Conservation (phyloP, 2,797 vertebrate species). For the Mus minutoides region DNA sequence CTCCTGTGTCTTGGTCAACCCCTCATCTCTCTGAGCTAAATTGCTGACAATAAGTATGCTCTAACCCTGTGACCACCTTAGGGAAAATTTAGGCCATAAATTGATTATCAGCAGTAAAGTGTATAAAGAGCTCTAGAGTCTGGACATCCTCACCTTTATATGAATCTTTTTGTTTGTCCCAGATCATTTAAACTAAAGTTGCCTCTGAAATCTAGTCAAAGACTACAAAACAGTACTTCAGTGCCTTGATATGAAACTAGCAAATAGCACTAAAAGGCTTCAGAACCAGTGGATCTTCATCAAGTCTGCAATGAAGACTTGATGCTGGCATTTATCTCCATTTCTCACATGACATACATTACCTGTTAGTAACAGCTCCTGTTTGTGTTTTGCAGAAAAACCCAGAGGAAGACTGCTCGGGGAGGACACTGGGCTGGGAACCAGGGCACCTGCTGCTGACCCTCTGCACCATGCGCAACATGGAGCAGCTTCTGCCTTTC, state of each 20-base stretch:
- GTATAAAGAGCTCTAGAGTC: constrained; percentile 3
- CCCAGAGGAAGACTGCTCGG: constrained; percentile 95
- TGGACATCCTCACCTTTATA: constrained; percentile 42
- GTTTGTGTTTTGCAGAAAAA: constrained; percentile 91
- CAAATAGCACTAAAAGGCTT: background rate
- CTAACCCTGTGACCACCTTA: background rate
- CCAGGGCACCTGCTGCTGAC: constrained; percentile 96
- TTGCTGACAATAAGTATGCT: background rate
- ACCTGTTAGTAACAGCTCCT: constrained; percentile 10
- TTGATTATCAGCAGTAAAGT: background rate
- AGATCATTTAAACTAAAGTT: background rate
- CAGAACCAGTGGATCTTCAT: background rate
- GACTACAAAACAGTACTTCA: background rate
- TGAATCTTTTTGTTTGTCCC: background rate
- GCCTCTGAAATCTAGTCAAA: background rate
- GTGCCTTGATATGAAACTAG: background rate
- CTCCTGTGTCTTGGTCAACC: background rate
- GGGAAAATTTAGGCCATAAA: background rate
- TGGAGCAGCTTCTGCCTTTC: constrained; percentile 98
- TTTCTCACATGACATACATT: background rate
- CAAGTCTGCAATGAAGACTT: background rate
- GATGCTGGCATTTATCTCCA: background rate
- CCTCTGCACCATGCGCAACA: constrained; percentile 95
- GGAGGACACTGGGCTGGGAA: constrained; percentile 93
- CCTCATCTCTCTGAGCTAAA: background rate